These are phyloP conservation scores for Colostygia pectinataria DNA, from an alignment of 2,888 invertebrate genomes.

Conservation along the genomic window DNA sequence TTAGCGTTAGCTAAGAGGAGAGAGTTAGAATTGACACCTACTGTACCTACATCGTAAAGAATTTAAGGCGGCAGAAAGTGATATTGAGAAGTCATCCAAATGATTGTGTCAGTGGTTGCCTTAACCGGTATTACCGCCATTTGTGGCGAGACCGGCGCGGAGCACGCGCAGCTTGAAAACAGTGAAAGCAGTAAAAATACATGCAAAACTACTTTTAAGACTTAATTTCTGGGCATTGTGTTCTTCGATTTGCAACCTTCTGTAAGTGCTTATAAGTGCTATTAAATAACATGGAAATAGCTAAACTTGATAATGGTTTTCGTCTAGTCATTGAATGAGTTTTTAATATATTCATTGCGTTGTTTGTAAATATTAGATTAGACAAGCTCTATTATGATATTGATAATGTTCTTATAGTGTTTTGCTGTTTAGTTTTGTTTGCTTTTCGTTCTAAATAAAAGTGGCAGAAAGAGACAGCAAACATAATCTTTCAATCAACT, in stretches of 20 bases:
- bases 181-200: constrained; percentile 26
- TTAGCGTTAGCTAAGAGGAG: too few species aligned
- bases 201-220: neutral
- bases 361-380: too few species aligned
- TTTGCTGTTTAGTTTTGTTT: neutral
- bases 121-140: neutral
- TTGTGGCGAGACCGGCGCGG: constrained; percentile 6
- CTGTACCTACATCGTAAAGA: too few species aligned
- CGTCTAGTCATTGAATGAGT: constrained; percentile 2
- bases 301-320: neutral
- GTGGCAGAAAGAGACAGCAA: constrained; percentile 4
- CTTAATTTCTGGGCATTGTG: neutral
- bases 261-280: constrained; percentile 1
- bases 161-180: constrained; percentile 16
- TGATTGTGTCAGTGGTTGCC: too few species aligned
- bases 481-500: neutral
- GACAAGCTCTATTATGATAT: too few species aligned
- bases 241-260: neutral
- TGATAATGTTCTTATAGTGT: too few species aligned
- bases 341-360: neutral
- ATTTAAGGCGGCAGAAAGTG: too few species aligned
- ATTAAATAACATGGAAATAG: neutral
- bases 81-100: too few species aligned
- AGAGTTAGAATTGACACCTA: too few species aligned
- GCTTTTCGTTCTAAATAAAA: neutral